These are phyloP conservation scores for Anseranas semipalmata DNA, from an alignment of 2,113 vertebrate species.

Conservation along the genomic window DNA sequence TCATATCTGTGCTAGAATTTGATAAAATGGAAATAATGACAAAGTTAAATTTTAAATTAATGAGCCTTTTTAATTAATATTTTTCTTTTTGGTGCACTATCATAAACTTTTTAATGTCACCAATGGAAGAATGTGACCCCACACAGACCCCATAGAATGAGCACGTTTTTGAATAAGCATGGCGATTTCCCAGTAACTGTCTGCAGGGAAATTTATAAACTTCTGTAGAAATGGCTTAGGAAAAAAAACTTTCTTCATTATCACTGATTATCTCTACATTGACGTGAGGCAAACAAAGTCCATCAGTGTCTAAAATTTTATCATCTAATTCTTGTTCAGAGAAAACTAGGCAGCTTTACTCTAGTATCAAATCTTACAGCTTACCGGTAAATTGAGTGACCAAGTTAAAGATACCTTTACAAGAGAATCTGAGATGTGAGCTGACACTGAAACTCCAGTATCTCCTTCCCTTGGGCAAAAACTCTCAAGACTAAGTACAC, in stretches of 20 bases:
- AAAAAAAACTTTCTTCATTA: not conserved
- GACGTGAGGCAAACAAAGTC: not conserved
- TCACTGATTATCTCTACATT: not conserved
- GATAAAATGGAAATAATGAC: not conserved
- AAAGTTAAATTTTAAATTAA: not conserved
- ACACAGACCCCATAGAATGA: not conserved
- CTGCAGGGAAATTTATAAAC: not conserved
- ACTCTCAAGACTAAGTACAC: not conserved
- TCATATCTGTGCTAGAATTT: not conserved
- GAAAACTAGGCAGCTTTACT: not conserved
- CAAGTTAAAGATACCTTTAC: not conserved
- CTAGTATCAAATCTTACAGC: not conserved
- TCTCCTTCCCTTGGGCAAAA: conserved; percentile 18
- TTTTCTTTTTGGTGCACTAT: not conserved
- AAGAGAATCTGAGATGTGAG: not conserved
- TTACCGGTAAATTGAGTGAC: not conserved
- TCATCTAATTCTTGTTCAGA: not conserved
- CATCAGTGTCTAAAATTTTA: not conserved
- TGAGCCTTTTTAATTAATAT: not conserved
- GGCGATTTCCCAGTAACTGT: not conserved
- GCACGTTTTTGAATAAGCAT: not conserved
- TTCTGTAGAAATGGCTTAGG: not conserved
- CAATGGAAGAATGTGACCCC: not conserved
- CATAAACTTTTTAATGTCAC: not conserved
- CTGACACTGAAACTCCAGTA: not conserved